A percentile compares a stretch with the other conserved stretches of the same genome.
Conservation (phyloP, 2,888 invertebrate species). For the Helleia helle region DNA sequence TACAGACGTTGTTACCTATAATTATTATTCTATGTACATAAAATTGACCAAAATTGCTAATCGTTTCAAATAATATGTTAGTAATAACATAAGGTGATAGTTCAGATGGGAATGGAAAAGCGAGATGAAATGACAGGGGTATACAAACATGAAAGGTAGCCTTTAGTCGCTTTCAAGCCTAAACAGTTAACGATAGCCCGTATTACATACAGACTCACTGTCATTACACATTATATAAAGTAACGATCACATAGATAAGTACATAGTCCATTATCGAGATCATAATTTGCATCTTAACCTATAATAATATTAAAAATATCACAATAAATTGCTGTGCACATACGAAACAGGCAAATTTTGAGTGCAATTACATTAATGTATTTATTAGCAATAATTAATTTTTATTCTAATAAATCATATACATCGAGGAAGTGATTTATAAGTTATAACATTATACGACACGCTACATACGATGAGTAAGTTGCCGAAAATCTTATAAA, state of each 20-base stretch:
- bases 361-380: constrained; percentile 69
- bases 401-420: constrained; percentile 41
- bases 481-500: constrained; percentile 12
- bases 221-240: constrained; percentile 40
- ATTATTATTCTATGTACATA: constrained; percentile 52
- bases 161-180: constrained; percentile 34
- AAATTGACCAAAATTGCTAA: constrained; percentile 65
- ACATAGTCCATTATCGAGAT: constrained; percentile 61
- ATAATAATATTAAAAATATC: constrained; percentile 72
- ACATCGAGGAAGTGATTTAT: constrained; percentile 17
- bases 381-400: constrained; percentile 43
- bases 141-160: constrained; percentile 24
- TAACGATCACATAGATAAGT: constrained; percentile 61
- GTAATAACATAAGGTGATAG: constrained; percentile 24
- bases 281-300: constrained; percentile 65
- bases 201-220: constrained; percentile 49
- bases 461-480: constrained; percentile 6
- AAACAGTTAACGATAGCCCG: constrained; percentile 35
- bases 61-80: constrained; percentile 33
- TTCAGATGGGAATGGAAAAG: constrained; percentile 17
- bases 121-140: constrained; percentile 21
- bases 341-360: constrained; percentile 73
- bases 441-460: constrained; percentile 10
- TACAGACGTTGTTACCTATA: constrained; percentile 35
- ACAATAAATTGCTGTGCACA: constrained; percentile 75